Base-by-base conservation (phyloP, 2,888 invertebrate species). In the Hirtodrosophila histrioides region DNA sequence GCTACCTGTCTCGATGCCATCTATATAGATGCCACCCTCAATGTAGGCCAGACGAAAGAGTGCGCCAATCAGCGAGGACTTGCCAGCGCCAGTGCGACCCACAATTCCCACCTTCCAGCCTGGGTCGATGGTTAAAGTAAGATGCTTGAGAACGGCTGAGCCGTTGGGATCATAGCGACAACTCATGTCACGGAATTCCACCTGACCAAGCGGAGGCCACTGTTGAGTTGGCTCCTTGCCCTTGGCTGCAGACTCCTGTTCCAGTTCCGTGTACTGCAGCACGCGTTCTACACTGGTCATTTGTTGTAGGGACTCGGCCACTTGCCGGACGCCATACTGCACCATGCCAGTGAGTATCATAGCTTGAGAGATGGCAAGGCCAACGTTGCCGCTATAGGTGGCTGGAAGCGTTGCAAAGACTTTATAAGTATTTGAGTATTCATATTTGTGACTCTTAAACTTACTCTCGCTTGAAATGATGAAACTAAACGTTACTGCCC, bases 51-150 rank as follows among this genome's bases (percentile, higher is more conserved):
- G 92, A 4, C 96, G 93, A 92, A 97, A 97, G 54, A 97, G 91
- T 0, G 96, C 95, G 0, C 95, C 94, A 68, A 96, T 95, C 10
- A 96, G 91, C 0, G 96, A 96, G 0, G 95, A 95, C 90, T 96
- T 96, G 0, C 97, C 97, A 1, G 97, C 97, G 1, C 97, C 97
- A 0, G 97, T 97, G 55, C 97, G 93, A 2, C 97, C 97, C 4
- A 96, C 96, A 74, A 96, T 95, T 10, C 96, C 96, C 58, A 96
- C 94, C 95, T 96, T 90, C 75, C 92, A 92, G 60, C 94, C 94
- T 37, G 95, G 93, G 84, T 95, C 93, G 54, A 97, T 94, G 0
- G 92, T 89, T 44, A 96, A 91, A 81, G 94, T 95, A 10, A 96
- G 92, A 87, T 95, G 93, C 79, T 95, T 96, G 3, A 98, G 93